Conservation (phyloP, 2,113 vertebrate species). For the Neolamprologus devosi region DNA sequence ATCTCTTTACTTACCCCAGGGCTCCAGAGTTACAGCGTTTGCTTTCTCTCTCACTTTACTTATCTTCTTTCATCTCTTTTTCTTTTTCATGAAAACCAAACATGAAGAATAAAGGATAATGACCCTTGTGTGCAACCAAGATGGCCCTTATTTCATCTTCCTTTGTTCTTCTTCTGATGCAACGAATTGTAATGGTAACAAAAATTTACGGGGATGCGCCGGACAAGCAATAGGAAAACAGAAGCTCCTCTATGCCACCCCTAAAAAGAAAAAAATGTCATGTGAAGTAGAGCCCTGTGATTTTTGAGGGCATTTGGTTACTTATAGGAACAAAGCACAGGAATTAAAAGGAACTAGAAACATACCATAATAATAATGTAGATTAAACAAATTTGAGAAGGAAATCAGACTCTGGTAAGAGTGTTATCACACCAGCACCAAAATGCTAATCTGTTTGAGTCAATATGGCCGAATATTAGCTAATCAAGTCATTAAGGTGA, state of each 20-base stretch:
- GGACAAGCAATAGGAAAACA: slow-evolving; percentile 9
- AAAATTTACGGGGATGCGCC: background rate
- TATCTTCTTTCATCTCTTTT: background rate
- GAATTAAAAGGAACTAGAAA: background rate
- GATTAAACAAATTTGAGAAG: background rate
- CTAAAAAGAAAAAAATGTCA: background rate
- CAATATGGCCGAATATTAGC: background rate
- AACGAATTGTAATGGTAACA: slow-evolving; percentile 35
- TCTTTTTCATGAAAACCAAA: background rate
- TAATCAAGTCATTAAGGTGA: background rate
- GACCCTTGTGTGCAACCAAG: slow-evolving; percentile 2
- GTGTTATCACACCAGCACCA: background rate
- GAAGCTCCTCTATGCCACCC: background rate
- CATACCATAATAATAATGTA: background rate
- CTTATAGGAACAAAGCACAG: background rate
- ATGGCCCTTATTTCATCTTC: slow-evolving; percentile 3
- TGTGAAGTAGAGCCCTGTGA: background rate
- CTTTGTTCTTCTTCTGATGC: slow-evolving; percentile 47
- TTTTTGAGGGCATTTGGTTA: background rate
- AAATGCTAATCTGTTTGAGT: background rate
- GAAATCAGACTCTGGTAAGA: background rate
- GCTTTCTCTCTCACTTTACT: background rate
- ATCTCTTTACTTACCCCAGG: slow-evolving; percentile 7
- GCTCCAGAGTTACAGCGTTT: background rate
- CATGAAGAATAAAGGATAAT: slow-evolving; percentile 17